Conservation (phyloP, 2,113 vertebrate genomes). For the Rhodinocichla rosea region DNA sequence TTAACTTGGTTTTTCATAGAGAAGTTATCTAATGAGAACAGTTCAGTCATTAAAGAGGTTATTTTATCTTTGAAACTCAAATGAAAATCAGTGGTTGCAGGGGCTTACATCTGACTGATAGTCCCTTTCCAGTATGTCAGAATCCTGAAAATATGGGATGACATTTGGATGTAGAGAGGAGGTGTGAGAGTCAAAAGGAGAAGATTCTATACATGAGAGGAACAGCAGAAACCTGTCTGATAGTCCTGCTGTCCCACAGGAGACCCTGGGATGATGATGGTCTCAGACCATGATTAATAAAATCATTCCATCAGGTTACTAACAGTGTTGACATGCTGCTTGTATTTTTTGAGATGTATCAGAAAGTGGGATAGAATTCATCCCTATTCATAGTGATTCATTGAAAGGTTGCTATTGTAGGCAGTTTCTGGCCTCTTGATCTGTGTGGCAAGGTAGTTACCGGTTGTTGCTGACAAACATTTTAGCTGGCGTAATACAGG, state of each 20-base stretch:
- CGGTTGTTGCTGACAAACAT: not conserved
- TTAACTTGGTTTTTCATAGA: not conserved
- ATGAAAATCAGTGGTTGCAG: not conserved
- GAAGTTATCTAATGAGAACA: not conserved
- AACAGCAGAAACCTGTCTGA: not conserved
- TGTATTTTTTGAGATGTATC: not conserved
- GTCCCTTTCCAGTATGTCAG: not conserved
- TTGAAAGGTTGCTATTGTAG: not conserved
- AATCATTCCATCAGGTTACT: not conserved
- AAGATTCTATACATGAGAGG: not conserved
- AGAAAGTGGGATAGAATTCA: not conserved
- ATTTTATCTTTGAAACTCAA: not conserved
- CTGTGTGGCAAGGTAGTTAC: not conserved
- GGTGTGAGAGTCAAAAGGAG: not conserved
- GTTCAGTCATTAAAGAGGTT: not conserved
- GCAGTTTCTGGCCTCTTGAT: not conserved
- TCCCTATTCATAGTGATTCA: not conserved
- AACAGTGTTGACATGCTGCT: not conserved
- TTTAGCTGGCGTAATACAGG: not conserved
- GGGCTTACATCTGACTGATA: not conserved
- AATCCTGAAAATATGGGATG: not conserved
- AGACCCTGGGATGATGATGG: not conserved
- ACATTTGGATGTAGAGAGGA: not conserved
- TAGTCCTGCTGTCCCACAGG: not conserved
- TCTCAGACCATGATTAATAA: not conserved